Conservation (phyloP, 2,888 invertebrate genomes). For the Clitarchus hookeri region DNA sequence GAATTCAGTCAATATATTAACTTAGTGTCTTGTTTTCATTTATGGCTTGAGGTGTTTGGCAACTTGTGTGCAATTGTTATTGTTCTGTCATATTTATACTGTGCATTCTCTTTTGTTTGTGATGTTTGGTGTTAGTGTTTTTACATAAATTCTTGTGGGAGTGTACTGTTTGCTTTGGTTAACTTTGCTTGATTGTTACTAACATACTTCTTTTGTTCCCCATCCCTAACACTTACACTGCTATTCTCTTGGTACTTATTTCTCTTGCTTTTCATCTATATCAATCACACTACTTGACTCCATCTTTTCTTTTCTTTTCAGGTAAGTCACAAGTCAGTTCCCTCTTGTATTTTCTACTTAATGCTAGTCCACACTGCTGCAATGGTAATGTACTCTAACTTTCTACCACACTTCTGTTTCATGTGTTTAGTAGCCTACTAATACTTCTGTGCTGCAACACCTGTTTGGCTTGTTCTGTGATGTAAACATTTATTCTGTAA, state of each 20-base stretch:
- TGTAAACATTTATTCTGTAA: too few species aligned
- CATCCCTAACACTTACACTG: too few species aligned
- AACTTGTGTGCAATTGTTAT: not conserved
- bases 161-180: not conserved
- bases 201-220: too few species aligned
- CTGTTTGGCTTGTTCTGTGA: not conserved
- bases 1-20: not conserved
- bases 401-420: not conserved
- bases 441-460: not conserved
- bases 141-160: not conserved
- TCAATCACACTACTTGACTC: not conserved
- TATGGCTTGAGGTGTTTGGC: not conserved
- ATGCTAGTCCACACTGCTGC: slow-evolving; percentile 14
- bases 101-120: not conserved
- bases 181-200: too few species aligned
- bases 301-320: not conserved
- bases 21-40: not conserved
- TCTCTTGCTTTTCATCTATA: not conserved
- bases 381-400: slow-evolving; percentile 14
- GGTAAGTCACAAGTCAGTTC: not conserved
- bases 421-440: not conserved
- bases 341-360: slow-evolving; percentile 5
- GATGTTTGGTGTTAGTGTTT: slow-evolving; percentile 6
- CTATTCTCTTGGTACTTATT: not conserved
- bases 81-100: not conserved